These are phyloP conservation scores for Drosophila pseudotakahashii DNA, from an alignment of 2,888 invertebrate genomes.

Conservation along the genomic window DNA sequence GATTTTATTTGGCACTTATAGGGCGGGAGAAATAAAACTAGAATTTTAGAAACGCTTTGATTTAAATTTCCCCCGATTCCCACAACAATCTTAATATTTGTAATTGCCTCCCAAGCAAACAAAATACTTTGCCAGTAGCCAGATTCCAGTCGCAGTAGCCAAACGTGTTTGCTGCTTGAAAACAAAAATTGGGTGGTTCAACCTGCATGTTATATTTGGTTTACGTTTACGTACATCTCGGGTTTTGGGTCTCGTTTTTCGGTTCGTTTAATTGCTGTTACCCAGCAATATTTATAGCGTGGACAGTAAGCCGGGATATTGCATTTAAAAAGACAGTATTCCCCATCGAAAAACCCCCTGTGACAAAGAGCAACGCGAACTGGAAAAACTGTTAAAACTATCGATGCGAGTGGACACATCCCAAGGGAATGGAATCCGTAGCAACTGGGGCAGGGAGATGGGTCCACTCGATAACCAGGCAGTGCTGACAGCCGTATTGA, in stretches of 20 bases:
- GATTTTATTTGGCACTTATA: not conserved
- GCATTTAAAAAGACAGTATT: constrained; percentile 9
- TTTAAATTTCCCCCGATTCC: not conserved
- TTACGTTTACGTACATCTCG: constrained; percentile 15
- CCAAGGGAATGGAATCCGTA: not conserved
- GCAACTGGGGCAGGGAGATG: not conserved
- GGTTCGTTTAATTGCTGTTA: constrained; percentile 23
- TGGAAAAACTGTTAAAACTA: constrained; percentile 18
- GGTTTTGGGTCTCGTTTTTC: constrained; percentile 15
- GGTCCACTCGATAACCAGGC: constrained; percentile 3
- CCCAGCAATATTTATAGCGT: constrained; percentile 13
- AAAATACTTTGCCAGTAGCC: constrained; percentile 7
- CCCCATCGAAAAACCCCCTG: not conserved
- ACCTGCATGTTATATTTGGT: constrained; percentile 33
- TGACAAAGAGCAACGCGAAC: constrained; percentile 1
- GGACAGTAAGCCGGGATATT: constrained; percentile 6
- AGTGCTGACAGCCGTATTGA: constrained; percentile 37
- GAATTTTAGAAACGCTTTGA: not conserved
- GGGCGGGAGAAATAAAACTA: not conserved
- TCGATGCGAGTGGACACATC: constrained; percentile 18
- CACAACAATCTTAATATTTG: constrained; percentile 17
- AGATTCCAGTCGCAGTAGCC: constrained; percentile 17
- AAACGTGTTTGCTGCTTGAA: constrained; percentile 37
- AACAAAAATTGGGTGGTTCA: constrained; percentile 4
- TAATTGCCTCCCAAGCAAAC: constrained; percentile 19